A percentile compares a stretch with the other conserved stretches of the same genome.
These are phyloP conservation scores for Panulirus ornatus DNA, from an alignment of 1,140 invertebrate genomes.

Conservation along the genomic window DNA sequence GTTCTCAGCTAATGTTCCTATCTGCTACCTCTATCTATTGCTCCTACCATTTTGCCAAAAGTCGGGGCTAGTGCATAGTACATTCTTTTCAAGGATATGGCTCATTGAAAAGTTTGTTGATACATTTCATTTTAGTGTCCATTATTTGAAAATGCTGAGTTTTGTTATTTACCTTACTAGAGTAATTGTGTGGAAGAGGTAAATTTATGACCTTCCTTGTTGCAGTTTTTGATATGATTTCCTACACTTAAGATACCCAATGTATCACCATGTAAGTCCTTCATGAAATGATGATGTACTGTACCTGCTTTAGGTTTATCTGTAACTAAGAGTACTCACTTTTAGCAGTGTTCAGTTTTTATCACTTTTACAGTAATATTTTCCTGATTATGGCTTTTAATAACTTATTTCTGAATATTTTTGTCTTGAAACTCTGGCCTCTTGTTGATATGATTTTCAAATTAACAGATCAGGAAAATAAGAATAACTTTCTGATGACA, in stretches of 20 bases:
- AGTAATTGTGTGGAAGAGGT: too few relatives aligned
- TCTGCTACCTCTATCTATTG: too few relatives aligned
- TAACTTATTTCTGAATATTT: neutral
- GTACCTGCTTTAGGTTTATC: neutral
- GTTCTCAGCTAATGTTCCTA: too few relatives aligned
- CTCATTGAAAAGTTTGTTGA: neutral
- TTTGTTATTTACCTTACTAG: neutral
- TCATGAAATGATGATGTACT: neutral
- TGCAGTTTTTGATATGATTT: neutral
- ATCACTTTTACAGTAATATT: neutral
- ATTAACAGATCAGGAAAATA: too few relatives aligned
- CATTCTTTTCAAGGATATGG: too few relatives aligned
- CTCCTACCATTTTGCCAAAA: too few relatives aligned
- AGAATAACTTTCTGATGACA: neutral
- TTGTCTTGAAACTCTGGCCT: neutral
- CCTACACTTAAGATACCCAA: neutral
- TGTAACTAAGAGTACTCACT: neutral
- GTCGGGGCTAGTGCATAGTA: too few relatives aligned
- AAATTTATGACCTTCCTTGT: too few relatives aligned
- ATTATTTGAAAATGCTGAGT: neutral
- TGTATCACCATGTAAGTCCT: neutral
- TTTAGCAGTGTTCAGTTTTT: neutral
- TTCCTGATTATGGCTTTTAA: neutral
- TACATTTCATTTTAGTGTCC: neutral
- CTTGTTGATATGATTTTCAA: neutral